Conservation (phyloP, 2,888 invertebrate genomes). For the Drosophila borborema region DNA sequence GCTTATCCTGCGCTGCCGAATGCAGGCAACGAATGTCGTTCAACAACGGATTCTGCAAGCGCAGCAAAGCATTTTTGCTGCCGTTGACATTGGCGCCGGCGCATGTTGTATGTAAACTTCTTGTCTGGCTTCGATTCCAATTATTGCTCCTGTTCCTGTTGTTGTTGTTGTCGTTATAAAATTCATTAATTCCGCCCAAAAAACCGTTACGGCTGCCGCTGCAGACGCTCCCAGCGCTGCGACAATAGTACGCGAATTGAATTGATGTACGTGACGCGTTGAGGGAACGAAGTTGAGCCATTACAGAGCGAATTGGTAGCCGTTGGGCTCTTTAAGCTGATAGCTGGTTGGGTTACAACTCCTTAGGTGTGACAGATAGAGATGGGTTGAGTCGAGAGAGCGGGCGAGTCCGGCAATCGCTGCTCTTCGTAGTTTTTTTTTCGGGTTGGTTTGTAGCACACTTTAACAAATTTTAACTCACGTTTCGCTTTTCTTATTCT, state of each 20-base stretch:
- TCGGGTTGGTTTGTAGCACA: slow-evolving; percentile 12
- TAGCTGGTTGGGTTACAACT: slow-evolving; percentile 3
- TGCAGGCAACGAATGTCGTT: slow-evolving; percentile 50
- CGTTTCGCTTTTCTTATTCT: slow-evolving; percentile 16
- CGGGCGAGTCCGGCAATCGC: neutral
- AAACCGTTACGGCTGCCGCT: slow-evolving; percentile 34
- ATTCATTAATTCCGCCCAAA: neutral
- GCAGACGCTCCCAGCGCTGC: slow-evolving; percentile 42
- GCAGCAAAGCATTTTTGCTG: slow-evolving; percentile 4
- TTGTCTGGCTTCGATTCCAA: slow-evolving; percentile 15
- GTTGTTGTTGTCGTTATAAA: slow-evolving; percentile 14
- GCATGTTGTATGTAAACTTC: slow-evolving; percentile 33
- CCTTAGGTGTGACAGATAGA: slow-evolving; percentile 1
- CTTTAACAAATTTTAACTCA: slow-evolving; percentile 10
- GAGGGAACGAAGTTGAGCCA: slow-evolving; percentile 85
- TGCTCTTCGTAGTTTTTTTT: slow-evolving; percentile 1
- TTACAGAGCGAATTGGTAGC: slow-evolving; percentile 70
- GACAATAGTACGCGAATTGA: slow-evolving; percentile 80
- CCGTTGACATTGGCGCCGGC: slow-evolving; percentile 24
- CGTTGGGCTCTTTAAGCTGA: neutral
- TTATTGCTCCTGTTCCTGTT: neutral
- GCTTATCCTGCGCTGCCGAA: slow-evolving; percentile 44
- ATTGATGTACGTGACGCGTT: slow-evolving; percentile 82
- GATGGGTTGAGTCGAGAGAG: neutral
- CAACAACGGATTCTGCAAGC: slow-evolving; percentile 28